Evolutionary conservation across 2,797 vertebrate species (phyloP), one percentile per base, ranked within the genome.

Genomic region (Denticeps clupeoides): DNA sequence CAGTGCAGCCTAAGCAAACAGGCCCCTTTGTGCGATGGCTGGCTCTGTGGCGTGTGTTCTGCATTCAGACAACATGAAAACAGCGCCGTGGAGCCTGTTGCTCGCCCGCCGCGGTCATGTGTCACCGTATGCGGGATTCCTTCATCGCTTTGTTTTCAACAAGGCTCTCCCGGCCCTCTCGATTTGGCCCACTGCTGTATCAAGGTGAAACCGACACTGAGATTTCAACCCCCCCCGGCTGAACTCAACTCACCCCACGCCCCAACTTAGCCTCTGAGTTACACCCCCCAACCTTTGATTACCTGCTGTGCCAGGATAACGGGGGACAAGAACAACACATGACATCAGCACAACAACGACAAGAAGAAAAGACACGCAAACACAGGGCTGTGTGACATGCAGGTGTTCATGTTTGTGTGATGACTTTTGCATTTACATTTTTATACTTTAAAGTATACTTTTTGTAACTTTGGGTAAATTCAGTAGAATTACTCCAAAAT

Each of bases 1-100:
- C 44, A 43, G 63, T 68, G 63, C 69, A 53, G 41, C 58, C 38
- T 25, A 24, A 25, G 24, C 47, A 45, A 45, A 29, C 26, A 45
- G 28, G 25, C 12, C 23, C 25, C 45, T 45, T 38, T 38, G 35
- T 38, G 35, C 9, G 15, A 16, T 11, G 25, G 28, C 25, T 25
- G n/a, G 10, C 28, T 29, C 25, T 18, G 28, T 45, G 15, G 25
- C 27, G 28, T 47, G 18, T 15, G 29, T 24, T 16, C 21, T 24
- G 21, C 24, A n/a, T 47, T 43, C 15, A 19, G 43, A 23, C 18
- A 22, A 33, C 23, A 19, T 33, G 16, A n/a, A 21, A 10, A 23
- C 18, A 16, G 31, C 1, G 22, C 32, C 15, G 12, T 28, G 13
- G 21, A 38, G 13, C 7, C 35, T 38, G 16, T 15, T 23, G 29